These are phyloP conservation scores for Heliconius hewitsoni DNA, from an alignment of 1,140 invertebrate species.

Conservation along the genomic window DNA sequence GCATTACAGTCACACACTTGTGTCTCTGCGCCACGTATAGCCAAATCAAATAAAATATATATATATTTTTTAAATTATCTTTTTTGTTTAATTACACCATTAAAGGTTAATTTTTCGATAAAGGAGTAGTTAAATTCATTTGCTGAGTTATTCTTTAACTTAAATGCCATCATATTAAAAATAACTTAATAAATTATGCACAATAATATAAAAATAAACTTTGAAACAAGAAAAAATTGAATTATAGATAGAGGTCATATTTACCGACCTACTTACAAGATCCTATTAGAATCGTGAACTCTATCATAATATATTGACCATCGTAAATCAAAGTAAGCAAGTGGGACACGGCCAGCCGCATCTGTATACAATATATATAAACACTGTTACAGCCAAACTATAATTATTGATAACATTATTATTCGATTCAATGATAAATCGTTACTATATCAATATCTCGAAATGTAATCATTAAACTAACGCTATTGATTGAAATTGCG, in stretches of 20 bases:
- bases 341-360: not conserved
- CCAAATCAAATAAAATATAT: no score
- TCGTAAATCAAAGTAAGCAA: conserved; percentile 11
- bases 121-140: no score
- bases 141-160: no score
- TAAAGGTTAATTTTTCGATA: no score
- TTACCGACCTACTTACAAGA: not conserved
- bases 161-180: no score
- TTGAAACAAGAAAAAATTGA: not conserved
- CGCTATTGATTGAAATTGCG: not conserved
- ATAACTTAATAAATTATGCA: no score
- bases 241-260: not conserved
- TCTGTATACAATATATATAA: not conserved
- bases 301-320: not conserved
- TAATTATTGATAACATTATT: not conserved
- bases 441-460: not conserved
- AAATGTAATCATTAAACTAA: not conserved
- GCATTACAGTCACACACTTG: no score
- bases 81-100: no score
- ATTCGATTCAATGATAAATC: not conserved
- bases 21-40: no score
- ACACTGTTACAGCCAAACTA: not conserved
- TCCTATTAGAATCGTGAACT: conserved; percentile 13
- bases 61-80: no score
- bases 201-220: no score